Base-by-base conservation (phyloP, 2,797 vertebrate genomes). In the Brachyalestes nurse region DNA sequence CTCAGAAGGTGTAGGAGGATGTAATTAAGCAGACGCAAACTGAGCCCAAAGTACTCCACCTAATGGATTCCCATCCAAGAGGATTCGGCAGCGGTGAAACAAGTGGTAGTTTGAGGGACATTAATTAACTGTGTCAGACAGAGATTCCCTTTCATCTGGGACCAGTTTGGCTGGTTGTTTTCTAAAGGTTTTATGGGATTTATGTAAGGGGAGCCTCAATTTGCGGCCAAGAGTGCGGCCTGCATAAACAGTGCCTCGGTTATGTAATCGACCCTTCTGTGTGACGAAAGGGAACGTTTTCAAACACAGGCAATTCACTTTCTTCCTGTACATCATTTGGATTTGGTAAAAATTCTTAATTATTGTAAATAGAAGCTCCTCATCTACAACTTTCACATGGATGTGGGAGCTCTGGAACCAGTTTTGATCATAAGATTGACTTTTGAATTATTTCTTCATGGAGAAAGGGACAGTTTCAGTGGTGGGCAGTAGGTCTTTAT, bases 11-110 rank as follows among this genome's bases (percentile, higher is more conserved):
- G 16, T 28, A 64, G 14, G 45, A 23, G 45, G 21, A 21, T 55
- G 28, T 17, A 34, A 51, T 81, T 51, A 61, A 51, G 2, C 40
- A 45, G 38, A 67, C 4, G 14, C 65, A 69, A 19, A 9, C 25
- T 2, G 7, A 75, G 40, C 53, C 62, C 34, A 17, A 49, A 10
- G 0, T 60, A 28, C 23, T 19, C 47, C 28, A 34, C 14, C 45
- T 61, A 61, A 25, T 62, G 16, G 58, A n/a, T 75, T 61, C 53
- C 70, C 40, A 49, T 61, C 55, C 62, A 40, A 61, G 62, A 14
- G n/a, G 62, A 67, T 47, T 53, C 40, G 5, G 1, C 25, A 5
- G 19, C 7, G 72, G 75, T 57, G 25, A 60, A 40, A 60, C 53
- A 25, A 4, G 53, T 10, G 55, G 42, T 23, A 34, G 51, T n/a